Percentiles rank a stretch among this genome's conserved stretches.
These are phyloP conservation scores for Dendrocincla tyrannina DNA, from an alignment of 2,797 vertebrate genomes.

Conservation along the genomic window DNA sequence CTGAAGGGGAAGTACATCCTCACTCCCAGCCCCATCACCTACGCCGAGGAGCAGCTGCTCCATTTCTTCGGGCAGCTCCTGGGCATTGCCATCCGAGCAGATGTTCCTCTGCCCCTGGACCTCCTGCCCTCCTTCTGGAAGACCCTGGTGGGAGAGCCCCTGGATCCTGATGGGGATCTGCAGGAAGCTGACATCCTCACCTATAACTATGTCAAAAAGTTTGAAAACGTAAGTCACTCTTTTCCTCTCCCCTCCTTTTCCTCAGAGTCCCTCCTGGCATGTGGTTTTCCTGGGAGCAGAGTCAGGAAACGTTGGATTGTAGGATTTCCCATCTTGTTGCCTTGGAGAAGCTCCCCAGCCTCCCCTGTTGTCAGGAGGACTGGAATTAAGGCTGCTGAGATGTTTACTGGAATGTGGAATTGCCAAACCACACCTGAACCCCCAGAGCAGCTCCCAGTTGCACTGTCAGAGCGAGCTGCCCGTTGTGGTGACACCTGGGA, in stretches of 20 bases:
- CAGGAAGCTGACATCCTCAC: slow-evolving; percentile 95
- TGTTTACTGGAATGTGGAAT: neutral
- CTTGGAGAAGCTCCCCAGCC: neutral
- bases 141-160: slow-evolving; percentile 87
- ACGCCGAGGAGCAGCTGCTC: slow-evolving; percentile 93
- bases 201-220: slow-evolving; percentile 93
- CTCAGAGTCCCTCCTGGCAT: neutral
- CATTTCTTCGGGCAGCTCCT: slow-evolving; percentile 96
- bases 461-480: neutral
- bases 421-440: neutral
- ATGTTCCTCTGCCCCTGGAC: slow-evolving; percentile 94
- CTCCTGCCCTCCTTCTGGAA: slow-evolving; percentile 96
- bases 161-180: slow-evolving; percentile 89
- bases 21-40: slow-evolving; percentile 92
- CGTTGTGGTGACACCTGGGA: rapidly evolving
- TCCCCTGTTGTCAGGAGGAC: neutral
- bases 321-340: neutral
- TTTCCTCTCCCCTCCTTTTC: too few relatives aligned
- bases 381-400: neutral
- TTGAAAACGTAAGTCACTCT: slow-evolving; percentile 85
- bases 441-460: neutral
- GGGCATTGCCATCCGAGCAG: slow-evolving; percentile 93
- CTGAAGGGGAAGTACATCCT: slow-evolving; percentile 92
- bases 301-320: neutral
- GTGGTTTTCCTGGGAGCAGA: neutral